These are phyloP conservation scores for Nyctereutes procyonoides DNA, from an alignment of 2,113 vertebrate species.

Conservation along the genomic window DNA sequence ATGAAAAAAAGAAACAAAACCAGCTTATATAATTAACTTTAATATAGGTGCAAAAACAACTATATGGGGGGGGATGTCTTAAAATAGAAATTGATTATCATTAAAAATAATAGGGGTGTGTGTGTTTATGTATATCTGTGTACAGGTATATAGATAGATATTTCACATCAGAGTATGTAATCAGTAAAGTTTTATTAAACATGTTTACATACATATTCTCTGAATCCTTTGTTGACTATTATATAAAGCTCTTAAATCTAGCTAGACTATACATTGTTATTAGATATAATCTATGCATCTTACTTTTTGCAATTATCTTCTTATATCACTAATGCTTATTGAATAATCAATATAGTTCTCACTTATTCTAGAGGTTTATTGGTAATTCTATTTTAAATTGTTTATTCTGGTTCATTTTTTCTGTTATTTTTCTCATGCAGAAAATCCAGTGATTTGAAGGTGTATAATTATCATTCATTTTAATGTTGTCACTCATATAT, in stretches of 20 bases:
- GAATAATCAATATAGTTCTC: not conserved
- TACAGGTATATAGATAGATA: not conserved
- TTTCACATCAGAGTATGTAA: not conserved
- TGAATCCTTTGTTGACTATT: not conserved
- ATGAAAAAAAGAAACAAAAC: not conserved
- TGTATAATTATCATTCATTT: not conserved
- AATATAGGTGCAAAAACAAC: not conserved
- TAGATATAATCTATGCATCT: not conserved
- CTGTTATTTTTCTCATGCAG: not conserved
- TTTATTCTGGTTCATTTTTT: not conserved
- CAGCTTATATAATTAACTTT: not conserved
- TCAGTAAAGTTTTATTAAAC: not conserved
- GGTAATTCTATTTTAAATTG: not conserved
- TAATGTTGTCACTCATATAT: not conserved
- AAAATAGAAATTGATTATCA: not conserved
- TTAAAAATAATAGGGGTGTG: not conserved
- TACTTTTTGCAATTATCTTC: not conserved
- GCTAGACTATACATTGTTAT: not conserved
- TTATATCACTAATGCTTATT: not conserved
- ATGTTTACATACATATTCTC: not conserved
- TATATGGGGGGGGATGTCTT: not conserved
- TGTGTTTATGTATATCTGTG: not conserved
- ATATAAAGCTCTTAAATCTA: not conserved
- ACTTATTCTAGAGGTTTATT: not conserved
- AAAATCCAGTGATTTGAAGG: not conserved